Conservation (phyloP, 92 coral and sea anemone genomes). For the Phymanthus crucifer region DNA sequence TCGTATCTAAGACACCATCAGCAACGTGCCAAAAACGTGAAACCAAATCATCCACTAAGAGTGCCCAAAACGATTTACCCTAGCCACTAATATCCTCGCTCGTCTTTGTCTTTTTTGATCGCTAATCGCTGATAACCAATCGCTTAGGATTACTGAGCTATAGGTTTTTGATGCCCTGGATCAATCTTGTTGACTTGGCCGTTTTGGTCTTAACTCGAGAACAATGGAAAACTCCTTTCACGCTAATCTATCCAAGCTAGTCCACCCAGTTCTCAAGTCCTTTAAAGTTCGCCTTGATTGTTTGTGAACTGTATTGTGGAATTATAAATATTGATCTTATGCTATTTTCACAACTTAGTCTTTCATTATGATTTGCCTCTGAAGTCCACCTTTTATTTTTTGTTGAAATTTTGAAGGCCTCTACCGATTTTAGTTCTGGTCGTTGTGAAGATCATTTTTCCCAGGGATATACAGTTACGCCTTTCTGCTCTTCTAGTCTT, state of each 20-base stretch:
- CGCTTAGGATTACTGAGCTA: not conserved
- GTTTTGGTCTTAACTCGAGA: not conserved
- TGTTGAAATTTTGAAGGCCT: too few relatives aligned
- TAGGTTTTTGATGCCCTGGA: not conserved
- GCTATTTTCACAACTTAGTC: not conserved
- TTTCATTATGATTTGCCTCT: not conserved
- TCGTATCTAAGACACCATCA: slow-evolving; percentile 4
- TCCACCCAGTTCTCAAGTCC: not conserved
- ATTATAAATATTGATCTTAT: not conserved
- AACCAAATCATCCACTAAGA: not conserved
- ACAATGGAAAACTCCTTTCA: not conserved
- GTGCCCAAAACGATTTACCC: not conserved
- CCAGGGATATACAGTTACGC: not conserved
- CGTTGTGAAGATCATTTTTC: not conserved
- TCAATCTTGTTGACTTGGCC: slow-evolving; percentile 1
- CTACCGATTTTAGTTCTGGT: not conserved
- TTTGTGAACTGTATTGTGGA: not conserved
- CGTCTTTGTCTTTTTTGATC: not conserved
- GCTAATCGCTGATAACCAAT: slow-evolving; percentile 1
- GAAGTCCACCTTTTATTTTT: too few relatives aligned
- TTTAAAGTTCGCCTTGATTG: not conserved
- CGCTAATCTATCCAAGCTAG: not conserved
- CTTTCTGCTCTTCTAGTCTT: not conserved
- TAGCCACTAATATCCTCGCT: not conserved
- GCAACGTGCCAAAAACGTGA: not conserved